Evolutionary conservation across 2,797 vertebrate species (phyloP).

Genomic region (Squalus acanthias): DNA sequence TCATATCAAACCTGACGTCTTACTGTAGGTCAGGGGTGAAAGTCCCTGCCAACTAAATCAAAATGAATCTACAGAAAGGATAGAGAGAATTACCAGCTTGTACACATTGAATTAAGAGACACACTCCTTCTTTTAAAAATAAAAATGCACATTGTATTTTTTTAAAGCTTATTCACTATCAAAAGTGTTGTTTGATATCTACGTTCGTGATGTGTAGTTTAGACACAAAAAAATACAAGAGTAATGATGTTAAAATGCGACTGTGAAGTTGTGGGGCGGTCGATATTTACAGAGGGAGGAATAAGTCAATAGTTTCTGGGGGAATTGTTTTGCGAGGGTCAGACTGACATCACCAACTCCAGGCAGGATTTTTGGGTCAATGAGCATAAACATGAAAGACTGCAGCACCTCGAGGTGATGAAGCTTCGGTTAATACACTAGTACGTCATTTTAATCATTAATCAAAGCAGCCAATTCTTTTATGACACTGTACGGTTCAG

Average conservation of each 20-base stretch:
- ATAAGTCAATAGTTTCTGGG: background rate
- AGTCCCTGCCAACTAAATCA: constrained; percentile 5
- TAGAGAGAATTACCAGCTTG: background rate
- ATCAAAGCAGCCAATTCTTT: background rate
- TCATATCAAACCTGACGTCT: background rate
- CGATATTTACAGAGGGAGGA: background rate
- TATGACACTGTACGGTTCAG: background rate
- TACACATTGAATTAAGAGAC: background rate
- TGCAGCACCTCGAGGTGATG: background rate
- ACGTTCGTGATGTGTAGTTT: background rate
- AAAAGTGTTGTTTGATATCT: constrained; percentile 27
- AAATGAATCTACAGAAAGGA: background rate
- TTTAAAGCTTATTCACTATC: constrained; percentile 23
- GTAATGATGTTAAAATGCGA: constrained; percentile 15
- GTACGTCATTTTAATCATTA: background rate
- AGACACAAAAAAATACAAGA: constrained; percentile 2
- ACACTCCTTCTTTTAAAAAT: background rate
- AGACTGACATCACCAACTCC: background rate
- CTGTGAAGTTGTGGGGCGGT: background rate
- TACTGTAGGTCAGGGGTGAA: background rate
- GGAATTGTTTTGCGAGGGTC: background rate
- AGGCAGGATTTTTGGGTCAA: background rate
- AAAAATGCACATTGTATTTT: constrained; percentile 12
- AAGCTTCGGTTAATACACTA: background rate
- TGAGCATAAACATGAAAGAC: background rate